Evolutionary conservation across 2,888 invertebrate species (phyloP).

Genomic region (Dimorphilus gyrociliatus): DNA sequence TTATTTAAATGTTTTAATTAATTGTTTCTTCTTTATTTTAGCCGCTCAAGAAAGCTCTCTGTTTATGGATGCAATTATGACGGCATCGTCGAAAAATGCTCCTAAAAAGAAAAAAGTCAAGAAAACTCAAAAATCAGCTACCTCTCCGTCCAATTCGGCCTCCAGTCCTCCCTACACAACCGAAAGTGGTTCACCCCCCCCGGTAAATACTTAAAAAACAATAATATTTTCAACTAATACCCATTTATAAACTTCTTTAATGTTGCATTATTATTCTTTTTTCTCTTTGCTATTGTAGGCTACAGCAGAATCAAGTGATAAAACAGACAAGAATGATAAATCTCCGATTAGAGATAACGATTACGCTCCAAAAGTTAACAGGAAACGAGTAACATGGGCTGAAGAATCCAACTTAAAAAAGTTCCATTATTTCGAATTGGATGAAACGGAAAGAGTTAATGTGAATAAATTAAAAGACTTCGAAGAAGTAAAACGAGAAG

Average conservation of each 20-base stretch:
- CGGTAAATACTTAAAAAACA: constrained; percentile 1
- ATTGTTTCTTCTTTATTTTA: constrained; percentile 1
- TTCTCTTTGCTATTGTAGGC: too few species aligned
- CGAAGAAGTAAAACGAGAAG: constrained; percentile 75
- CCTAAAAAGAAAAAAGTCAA: constrained; percentile 52
- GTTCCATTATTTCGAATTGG: constrained; percentile 75
- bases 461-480: constrained; percentile 64
- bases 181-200: too few species aligned
- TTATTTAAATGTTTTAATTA: neutral
- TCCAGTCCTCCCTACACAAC: constrained; percentile 34
- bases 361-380: constrained; percentile 20
- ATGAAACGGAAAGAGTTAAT: constrained; percentile 83
- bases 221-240: neutral
- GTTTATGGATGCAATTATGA: constrained; percentile 75
- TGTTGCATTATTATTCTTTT: too few species aligned
- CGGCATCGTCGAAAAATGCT: constrained; percentile 47
- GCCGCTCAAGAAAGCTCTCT: constrained; percentile 62
- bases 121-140: constrained; percentile 46
- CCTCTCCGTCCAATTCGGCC: constrained; percentile 55
- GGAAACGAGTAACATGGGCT: constrained; percentile 56
- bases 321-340: too few species aligned
- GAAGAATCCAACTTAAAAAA: constrained; percentile 59
- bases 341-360: too few species aligned
- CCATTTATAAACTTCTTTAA: too few species aligned
- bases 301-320: too few species aligned